Evolutionary conservation across 2,888 invertebrate genomes (phyloP).

Genomic region (Acronicta leporina): DNA sequence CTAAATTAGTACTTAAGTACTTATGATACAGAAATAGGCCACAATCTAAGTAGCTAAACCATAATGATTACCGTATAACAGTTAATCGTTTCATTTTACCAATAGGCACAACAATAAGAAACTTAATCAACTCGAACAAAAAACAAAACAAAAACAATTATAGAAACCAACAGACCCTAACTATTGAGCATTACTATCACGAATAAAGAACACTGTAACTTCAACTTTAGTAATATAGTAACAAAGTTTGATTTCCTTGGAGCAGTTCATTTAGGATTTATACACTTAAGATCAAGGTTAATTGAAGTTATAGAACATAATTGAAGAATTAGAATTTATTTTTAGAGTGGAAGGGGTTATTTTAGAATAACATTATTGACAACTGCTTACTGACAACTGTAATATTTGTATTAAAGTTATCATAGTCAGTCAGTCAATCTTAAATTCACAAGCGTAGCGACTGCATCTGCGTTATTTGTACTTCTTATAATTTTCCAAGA

Average conservation of each 20-base stretch:
- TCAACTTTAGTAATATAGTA: accelerated
- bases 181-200: conserved; percentile 38
- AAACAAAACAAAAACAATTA: conserved; percentile 47
- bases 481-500: too few species aligned
- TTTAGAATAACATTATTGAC: neutral
- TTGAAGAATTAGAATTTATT: conserved; percentile 24
- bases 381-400: neutral
- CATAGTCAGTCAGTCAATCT: too few species aligned
- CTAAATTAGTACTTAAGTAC: neutral
- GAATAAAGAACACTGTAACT: conserved; percentile 1
- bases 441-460: too few species aligned
- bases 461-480: too few species aligned
- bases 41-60: neutral
- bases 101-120: conserved; percentile 23
- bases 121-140: conserved; percentile 37
- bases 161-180: conserved; percentile 43
- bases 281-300: conserved; percentile 25
- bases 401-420: neutral
- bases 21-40: conserved; percentile 14
- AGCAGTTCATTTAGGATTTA: conserved; percentile 5
- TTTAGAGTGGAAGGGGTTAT: conserved; percentile 34
- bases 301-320: conserved; percentile 5
- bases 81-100: conserved; percentile 26
- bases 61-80: conserved; percentile 18
- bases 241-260: conserved; percentile 6